Conservation (phyloP, 2,113 vertebrate species). For the Gnathonemus echidnorhynchus region DNA sequence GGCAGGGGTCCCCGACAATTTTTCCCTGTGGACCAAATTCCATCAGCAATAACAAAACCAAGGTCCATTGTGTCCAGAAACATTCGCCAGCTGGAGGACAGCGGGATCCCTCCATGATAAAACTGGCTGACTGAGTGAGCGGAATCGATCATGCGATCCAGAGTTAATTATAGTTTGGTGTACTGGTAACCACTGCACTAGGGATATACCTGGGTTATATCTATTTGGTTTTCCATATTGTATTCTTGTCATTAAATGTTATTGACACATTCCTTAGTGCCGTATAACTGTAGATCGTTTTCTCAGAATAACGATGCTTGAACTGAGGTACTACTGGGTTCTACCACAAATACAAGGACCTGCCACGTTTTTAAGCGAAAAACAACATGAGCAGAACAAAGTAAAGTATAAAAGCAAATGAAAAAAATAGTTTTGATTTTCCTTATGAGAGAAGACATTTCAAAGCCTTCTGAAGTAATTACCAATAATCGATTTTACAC, state of each 20-base stretch:
- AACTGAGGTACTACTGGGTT: not conserved
- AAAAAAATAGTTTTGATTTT: slow-evolving; percentile 29
- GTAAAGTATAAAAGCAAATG: slow-evolving; percentile 38
- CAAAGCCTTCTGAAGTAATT: slow-evolving; percentile 35
- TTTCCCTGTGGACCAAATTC: not conserved
- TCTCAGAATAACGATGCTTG: not conserved
- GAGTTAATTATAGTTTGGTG: not conserved
- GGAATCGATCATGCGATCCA: not conserved
- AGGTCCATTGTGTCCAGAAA: not conserved
- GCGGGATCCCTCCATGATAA: not conserved
- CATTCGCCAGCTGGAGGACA: not conserved
- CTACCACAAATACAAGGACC: not conserved
- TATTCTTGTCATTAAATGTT: not conserved
- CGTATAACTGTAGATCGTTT: not conserved
- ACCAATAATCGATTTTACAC: slow-evolving; percentile 38
- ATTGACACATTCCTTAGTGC: not conserved
- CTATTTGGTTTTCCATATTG: not conserved
- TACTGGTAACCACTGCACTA: not conserved
- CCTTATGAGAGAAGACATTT: slow-evolving; percentile 29
- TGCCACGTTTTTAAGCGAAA: slow-evolving; percentile 29
- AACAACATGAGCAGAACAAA: slow-evolving; percentile 17
- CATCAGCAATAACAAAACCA: not conserved
- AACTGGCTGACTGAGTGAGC: not conserved
- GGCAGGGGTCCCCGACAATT: not conserved
- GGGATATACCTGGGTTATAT: too few relatives aligned